These are phyloP conservation scores for Artibeus lituratus DNA, from an alignment of 2,797 vertebrate genomes.

Conservation along the genomic window DNA sequence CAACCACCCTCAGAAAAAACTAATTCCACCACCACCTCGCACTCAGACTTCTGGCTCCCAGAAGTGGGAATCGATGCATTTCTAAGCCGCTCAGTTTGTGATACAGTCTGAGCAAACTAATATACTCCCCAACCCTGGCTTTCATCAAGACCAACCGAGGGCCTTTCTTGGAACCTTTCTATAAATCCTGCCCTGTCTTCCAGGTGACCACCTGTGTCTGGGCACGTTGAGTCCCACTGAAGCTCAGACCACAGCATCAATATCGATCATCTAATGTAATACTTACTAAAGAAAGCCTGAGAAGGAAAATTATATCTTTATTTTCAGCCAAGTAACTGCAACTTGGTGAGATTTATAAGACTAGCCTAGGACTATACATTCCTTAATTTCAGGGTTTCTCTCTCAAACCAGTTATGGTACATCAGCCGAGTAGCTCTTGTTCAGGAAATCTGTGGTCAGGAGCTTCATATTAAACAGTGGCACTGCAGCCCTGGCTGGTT, in stretches of 20 bases:
- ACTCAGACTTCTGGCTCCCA: background rate
- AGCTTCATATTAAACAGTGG: background rate
- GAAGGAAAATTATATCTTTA: background rate
- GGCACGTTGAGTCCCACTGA: background rate
- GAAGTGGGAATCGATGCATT: background rate
- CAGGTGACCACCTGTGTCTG: background rate
- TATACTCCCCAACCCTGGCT: background rate
- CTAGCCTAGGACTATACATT: background rate
- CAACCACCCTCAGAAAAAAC: background rate
- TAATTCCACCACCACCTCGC: background rate
- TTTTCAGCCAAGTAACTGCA: background rate
- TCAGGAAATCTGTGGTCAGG: background rate
- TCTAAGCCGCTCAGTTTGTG: background rate
- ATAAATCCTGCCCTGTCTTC: background rate
- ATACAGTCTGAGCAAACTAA: background rate
- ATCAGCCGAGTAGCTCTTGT: background rate
- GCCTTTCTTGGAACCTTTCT: background rate
- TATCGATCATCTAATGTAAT: background rate
- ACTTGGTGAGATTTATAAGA: background rate
- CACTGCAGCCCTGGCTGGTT: background rate
- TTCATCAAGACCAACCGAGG: background rate
- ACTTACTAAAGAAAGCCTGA: background rate
- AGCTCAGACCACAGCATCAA: background rate
- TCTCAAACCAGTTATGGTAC: background rate
- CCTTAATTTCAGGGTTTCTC: background rate